A percentile compares a stretch with the other conserved stretches of the same genome.
These are phyloP conservation scores for Cisticola juncidis DNA, from an alignment of 2,113 vertebrate genomes.

Conservation along the genomic window DNA sequence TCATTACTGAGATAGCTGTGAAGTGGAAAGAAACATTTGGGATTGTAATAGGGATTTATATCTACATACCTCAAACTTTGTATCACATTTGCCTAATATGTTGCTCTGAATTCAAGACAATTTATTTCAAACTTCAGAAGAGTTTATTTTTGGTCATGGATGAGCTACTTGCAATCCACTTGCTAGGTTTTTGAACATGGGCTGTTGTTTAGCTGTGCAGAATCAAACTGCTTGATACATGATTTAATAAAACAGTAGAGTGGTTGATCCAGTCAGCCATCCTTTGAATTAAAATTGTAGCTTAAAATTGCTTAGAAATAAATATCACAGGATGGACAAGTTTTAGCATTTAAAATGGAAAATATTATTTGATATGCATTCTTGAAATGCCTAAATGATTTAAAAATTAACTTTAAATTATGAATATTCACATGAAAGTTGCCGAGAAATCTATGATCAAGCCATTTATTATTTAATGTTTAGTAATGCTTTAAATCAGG, in stretches of 20 bases:
- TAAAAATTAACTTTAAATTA: not conserved
- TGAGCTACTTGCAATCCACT: constrained; percentile 43
- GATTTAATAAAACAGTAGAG: constrained; percentile 1
- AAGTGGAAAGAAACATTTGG: constrained; percentile 3
- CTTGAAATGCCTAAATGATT: not conserved
- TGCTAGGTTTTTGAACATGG: not conserved
- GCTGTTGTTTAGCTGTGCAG: constrained; percentile 36
- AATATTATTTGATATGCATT: not conserved
- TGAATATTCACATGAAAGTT: not conserved
- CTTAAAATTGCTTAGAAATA: not conserved
- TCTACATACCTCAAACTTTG: not conserved
- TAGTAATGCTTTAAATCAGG: not conserved
- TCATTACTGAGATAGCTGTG: not conserved
- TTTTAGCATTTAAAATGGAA: not conserved
- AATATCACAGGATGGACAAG: not conserved
- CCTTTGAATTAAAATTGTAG: constrained; percentile 2
- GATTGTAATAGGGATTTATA: constrained; percentile 3
- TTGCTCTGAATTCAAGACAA: constrained; percentile 41
- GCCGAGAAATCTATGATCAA: not conserved
- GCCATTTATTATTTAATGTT: not conserved
- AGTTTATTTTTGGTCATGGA: constrained; percentile 38
- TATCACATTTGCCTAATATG: not conserved
- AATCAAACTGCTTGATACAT: not conserved
- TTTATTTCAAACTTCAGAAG: constrained; percentile 37
- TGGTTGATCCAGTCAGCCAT: not conserved